Percentiles rank a stretch among this genome's conserved stretches.
These are phyloP conservation scores for Henricia sp. DNA, from an alignment of 53 echinoderm and acorn worm species.

Conservation along the genomic window DNA sequence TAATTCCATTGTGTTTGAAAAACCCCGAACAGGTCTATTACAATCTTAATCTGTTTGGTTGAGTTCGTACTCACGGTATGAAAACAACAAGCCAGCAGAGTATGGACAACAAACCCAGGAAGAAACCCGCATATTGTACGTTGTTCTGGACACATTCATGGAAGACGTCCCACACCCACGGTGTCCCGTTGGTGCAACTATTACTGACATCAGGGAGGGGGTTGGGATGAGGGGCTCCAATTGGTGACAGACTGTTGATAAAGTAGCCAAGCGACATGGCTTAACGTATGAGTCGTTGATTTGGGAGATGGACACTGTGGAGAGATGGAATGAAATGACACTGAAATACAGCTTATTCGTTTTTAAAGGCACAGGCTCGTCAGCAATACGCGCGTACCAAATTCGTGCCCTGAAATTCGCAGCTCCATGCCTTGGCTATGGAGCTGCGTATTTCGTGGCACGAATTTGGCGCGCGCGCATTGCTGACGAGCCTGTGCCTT, in stretches of 20 bases:
- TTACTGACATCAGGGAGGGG: constrained; percentile 21
- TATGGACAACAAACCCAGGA: constrained; percentile 88
- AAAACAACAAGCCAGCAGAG: constrained; percentile 92
- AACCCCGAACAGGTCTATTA: too few species aligned
- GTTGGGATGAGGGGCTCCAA: constrained; percentile 1
- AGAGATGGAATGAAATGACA: too few species aligned
- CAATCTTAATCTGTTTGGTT: too few species aligned
- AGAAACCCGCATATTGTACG: constrained; percentile 82
- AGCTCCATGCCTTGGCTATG: too few species aligned
- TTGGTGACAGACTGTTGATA: not conserved
- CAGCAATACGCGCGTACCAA: too few species aligned
- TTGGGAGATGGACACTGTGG: not conserved
- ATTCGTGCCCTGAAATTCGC: too few species aligned
- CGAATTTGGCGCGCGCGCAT: too few species aligned
- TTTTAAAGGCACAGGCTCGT: too few species aligned
- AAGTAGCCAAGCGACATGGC: constrained; percentile 21
- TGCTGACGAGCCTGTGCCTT: too few species aligned
- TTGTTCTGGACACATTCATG: constrained; percentile 78
- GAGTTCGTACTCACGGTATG: constrained; percentile 95
- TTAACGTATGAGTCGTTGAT: not conserved
- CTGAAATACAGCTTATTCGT: too few species aligned
- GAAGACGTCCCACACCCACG: constrained; percentile 81
- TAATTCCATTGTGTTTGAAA: too few species aligned
- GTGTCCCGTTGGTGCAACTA: constrained; percentile 62
- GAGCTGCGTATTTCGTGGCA: too few species aligned